Conservation (phyloP, 1,140 invertebrate genomes). For the Drosophila kurseongensis region DNA sequence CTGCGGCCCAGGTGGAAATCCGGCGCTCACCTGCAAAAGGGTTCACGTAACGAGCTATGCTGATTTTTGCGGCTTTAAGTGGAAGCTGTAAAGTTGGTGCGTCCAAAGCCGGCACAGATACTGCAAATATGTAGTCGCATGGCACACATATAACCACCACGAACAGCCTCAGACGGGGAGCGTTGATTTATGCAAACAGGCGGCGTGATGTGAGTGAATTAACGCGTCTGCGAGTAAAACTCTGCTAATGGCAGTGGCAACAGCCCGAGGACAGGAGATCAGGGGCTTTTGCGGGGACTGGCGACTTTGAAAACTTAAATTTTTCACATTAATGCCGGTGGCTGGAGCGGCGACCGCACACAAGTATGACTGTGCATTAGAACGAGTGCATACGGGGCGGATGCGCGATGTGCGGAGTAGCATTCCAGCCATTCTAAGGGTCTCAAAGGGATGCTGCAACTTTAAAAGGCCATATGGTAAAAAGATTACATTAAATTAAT, state of each 20-base stretch:
- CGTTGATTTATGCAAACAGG: conserved; percentile 78
- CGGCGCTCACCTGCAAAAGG: conserved; percentile 24
- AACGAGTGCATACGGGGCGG: conserved; percentile 25
- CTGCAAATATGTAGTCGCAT: background rate
- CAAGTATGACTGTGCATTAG: conserved; percentile 28
- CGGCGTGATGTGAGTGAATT: conserved; percentile 72
- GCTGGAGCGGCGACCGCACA: conserved; percentile 25
- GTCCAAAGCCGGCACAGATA: conserved; percentile 26
- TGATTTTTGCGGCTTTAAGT: conserved; percentile 76
- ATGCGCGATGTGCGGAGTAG: conserved; percentile 17
- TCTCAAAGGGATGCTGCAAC: background rate
- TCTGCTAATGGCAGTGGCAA: conserved; percentile 73
- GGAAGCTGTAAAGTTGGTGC: conserved; percentile 47
- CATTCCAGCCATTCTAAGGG: background rate
- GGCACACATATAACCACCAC: background rate
- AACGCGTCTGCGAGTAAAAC: conserved; percentile 63
- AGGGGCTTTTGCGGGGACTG: background rate
- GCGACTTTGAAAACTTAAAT: conserved; percentile 65
- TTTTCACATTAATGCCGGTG: conserved; percentile 57
- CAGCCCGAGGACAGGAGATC: conserved; percentile 19
- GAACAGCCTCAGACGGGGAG: background rate
- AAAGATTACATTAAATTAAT: background rate
- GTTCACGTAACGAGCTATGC: conserved; percentile 54
- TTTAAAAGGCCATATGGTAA: background rate
- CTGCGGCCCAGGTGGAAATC: conserved; percentile 49